Percentiles rank a stretch among this genome's conserved stretches.
Evolutionary conservation across 2,888 invertebrate species (phyloP).

Genomic region (Erpobdella octoculata): DNA sequence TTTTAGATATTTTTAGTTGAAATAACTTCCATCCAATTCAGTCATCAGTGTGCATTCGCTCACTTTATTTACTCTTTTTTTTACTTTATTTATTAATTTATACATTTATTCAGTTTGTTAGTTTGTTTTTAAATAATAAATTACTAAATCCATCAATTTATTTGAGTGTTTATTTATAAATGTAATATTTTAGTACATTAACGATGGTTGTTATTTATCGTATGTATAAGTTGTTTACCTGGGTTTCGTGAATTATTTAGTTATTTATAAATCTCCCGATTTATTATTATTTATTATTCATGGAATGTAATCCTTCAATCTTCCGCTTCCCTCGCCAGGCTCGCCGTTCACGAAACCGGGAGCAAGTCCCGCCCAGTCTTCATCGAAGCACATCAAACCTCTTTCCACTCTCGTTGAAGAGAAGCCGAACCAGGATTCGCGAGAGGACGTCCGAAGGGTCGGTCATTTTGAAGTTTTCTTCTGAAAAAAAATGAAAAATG

Average conservation of each 20-base stretch:
- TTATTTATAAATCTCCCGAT: neutral
- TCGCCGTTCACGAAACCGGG: constrained; percentile 14
- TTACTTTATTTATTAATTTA: neutral
- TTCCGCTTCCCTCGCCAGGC: no score
- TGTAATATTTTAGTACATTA: no score
- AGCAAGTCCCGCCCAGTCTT: constrained; percentile 55
- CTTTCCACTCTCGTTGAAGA: constrained; percentile 90
- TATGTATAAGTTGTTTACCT: neutral
- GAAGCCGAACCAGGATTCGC: constrained; percentile 48
- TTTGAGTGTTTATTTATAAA: neutral
- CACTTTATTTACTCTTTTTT: neutral
- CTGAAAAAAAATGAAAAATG: neutral
- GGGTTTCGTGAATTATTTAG: neutral
- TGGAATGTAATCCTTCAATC: no score
- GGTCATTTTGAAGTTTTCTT: neutral
- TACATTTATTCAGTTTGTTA: no score
- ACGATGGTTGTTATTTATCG: neutral
- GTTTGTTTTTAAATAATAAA: no score
- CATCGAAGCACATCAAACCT: constrained; percentile 70
- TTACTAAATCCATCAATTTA: neutral
- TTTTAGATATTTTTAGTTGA: neutral
- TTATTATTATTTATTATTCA: neutral
- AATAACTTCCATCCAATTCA: no score
- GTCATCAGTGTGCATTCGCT: no score
- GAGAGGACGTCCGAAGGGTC: neutral